Conservation (phyloP, 1,140 invertebrate genomes). For the Bombus confusus region DNA sequence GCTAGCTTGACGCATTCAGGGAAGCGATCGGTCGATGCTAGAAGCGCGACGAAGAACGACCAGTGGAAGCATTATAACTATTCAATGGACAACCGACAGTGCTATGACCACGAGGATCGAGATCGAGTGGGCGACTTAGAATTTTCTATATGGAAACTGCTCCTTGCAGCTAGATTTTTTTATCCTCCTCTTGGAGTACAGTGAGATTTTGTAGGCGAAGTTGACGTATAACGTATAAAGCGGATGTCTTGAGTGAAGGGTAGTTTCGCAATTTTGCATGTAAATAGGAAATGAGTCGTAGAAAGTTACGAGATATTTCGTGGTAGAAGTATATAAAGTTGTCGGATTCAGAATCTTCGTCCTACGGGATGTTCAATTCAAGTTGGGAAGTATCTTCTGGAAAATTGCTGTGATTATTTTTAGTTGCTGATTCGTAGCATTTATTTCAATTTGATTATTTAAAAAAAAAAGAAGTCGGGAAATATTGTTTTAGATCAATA, state of each 20-base stretch:
- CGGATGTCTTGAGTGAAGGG: background rate
- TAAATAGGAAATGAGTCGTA: background rate
- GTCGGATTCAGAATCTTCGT: background rate
- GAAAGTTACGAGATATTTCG: background rate
- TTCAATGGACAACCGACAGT: slow-evolving; percentile 32
- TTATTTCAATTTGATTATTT: too few relatives aligned
- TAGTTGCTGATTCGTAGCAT: too few relatives aligned
- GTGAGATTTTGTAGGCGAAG: background rate
- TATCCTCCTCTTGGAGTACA: too few relatives aligned
- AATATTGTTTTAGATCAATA: background rate
- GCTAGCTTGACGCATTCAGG: slow-evolving; percentile 39
- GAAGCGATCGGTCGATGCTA: slow-evolving; percentile 31
- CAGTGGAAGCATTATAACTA: slow-evolving; percentile 31
- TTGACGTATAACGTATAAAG: background rate
- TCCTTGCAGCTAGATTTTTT: background rate
- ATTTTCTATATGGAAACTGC: background rate
- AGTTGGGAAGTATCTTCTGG: too few relatives aligned
- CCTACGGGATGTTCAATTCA: too few relatives aligned
- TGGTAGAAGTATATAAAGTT: background rate
- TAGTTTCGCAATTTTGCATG: background rate
- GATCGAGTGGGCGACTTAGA: slow-evolving; percentile 3
- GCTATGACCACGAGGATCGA: background rate
- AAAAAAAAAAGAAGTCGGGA: too few relatives aligned
- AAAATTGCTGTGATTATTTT: too few relatives aligned
- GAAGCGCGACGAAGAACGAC: slow-evolving; percentile 40